Evolutionary conservation across 2,797 vertebrate species (phyloP).

Genomic region (Thunnus albacares): DNA sequence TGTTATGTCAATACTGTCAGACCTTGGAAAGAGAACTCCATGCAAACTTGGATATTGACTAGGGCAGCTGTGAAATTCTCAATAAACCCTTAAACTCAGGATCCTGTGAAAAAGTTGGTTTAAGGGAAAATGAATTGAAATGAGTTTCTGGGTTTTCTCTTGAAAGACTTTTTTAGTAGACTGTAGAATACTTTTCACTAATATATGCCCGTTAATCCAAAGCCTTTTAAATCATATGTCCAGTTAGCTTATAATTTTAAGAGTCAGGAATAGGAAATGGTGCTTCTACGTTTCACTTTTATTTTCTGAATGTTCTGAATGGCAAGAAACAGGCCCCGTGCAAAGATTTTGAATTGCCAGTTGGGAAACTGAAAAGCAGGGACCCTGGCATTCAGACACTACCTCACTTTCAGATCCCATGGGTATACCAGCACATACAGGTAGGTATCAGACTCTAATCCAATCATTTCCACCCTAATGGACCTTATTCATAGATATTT

Average conservation of each 20-base stretch:
- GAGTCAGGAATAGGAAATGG: slow-evolving; percentile 11
- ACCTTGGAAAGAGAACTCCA: slow-evolving; percentile 35
- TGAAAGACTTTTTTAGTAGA: slow-evolving; percentile 14
- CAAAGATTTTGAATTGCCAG: slow-evolving; percentile 8
- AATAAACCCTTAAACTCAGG: slow-evolving; percentile 20
- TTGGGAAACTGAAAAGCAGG: slow-evolving; percentile 38
- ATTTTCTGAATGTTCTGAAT: slow-evolving; percentile 21
- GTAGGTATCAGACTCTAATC: slow-evolving; percentile 61
- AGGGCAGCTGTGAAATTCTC: slow-evolving; percentile 28
- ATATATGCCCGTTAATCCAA: slow-evolving; percentile 4
- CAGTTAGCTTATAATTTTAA: slow-evolving; percentile 4
- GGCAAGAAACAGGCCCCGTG: slow-evolving; percentile 11
- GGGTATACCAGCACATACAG: slow-evolving; percentile 54
- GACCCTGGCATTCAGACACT: slow-evolving; percentile 31
- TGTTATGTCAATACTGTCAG: slow-evolving; percentile 57
- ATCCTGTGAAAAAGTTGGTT: background rate
- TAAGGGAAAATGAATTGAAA: background rate
- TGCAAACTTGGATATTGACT: slow-evolving; percentile 40
- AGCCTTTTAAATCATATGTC: slow-evolving; percentile 10
- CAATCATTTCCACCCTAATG: slow-evolving; percentile 56
- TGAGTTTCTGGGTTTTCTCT: background rate
- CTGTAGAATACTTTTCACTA: background rate
- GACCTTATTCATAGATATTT: slow-evolving; percentile 49
- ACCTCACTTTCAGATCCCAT: slow-evolving; percentile 54
- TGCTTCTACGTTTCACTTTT: slow-evolving; percentile 21